Percentiles rank a stretch among this genome's conserved stretches.
Conservation (phyloP, 2,797 vertebrate species). For the Rhinogobio ventralis region DNA sequence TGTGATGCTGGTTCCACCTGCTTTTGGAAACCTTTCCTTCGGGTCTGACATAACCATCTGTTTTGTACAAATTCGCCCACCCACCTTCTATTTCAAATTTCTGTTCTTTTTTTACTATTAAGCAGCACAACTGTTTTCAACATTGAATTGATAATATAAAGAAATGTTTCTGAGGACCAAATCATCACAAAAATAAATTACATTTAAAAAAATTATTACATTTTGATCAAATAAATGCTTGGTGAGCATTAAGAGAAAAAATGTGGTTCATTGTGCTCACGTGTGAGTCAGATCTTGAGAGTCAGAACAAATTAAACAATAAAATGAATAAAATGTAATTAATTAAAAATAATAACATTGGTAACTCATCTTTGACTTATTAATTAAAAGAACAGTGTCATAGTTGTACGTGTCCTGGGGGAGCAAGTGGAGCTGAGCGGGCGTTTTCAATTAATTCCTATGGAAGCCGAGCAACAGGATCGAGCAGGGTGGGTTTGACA, state of each 20-base stretch:
- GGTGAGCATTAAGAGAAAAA: neutral
- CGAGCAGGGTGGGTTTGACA: no score
- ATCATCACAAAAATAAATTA: neutral
- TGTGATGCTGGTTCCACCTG: constrained; percentile 6
- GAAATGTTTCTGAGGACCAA: neutral
- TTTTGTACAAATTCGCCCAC: neutral
- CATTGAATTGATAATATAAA: neutral
- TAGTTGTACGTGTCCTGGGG: no score
- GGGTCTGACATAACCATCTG: constrained; percentile 23
- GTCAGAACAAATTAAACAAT: no score
- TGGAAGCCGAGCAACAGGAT: no score
- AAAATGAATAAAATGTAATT: no score
- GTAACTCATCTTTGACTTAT: no score
- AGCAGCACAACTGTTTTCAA: neutral
- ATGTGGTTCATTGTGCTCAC: neutral
- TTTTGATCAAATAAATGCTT: neutral
- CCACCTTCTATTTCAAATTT: neutral
- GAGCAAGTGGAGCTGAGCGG: no score
- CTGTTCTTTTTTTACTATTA: neutral
- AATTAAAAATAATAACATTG: neutral
- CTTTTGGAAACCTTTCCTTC: constrained; percentile 25
- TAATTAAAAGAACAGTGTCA: no score
- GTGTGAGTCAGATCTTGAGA: no score
- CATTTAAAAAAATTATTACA: neutral
- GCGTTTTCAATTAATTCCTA: no score